These are phyloP conservation scores for Sminthurinus aureus DNA, from an alignment of 2,888 invertebrate genomes.

Conservation along the genomic window DNA sequence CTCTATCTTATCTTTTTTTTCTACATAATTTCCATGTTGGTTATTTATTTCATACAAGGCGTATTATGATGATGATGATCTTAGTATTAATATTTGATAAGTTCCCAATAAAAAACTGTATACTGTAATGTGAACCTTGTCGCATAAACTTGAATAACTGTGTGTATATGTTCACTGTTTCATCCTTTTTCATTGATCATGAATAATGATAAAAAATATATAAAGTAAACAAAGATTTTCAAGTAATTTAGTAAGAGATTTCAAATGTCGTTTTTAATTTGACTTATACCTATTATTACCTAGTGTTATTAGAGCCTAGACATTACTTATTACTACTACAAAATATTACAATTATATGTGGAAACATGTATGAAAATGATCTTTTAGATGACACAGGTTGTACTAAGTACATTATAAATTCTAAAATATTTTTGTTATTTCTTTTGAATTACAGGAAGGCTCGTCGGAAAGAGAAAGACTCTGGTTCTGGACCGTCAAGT, in stretches of 20 bases:
- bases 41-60: neutral
- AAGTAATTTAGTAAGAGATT: neutral
- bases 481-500: slow-evolving; percentile 53
- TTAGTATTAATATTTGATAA: neutral
- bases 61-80: neutral
- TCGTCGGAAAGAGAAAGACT: slow-evolving; percentile 87
- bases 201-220: neutral
- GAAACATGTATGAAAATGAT: neutral
- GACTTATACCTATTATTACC: no score
- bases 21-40: neutral
- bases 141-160: neutral
- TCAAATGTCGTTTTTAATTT: neutral
- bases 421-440: neutral
- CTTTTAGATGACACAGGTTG: neutral
- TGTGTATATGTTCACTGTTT: neutral
- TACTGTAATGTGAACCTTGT: neutral
- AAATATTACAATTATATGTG: neutral
- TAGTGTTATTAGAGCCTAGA: neutral
- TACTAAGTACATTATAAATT: no score
- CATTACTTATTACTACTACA: neutral
- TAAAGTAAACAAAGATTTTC: neutral
- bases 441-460: slow-evolving; percentile 80
- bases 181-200: neutral
- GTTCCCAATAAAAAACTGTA: neutral
- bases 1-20: neutral